Percentiles rank a stretch among this genome's conserved stretches.
phyloP scores from a whole-genome alignment of 2,888 invertebrate genomes.

The Furcula furcula region DNA sequence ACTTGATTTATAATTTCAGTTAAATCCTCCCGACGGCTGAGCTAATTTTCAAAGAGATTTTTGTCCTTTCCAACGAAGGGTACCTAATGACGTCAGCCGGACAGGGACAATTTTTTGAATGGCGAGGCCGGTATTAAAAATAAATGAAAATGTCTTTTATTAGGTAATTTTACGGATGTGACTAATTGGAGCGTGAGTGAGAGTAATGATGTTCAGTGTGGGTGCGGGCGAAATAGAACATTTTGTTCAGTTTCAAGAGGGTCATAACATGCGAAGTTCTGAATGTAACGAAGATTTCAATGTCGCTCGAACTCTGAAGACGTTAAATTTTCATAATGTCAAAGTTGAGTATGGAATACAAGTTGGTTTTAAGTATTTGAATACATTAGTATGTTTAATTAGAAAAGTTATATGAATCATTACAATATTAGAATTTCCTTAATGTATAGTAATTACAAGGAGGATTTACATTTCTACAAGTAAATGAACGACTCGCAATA shows the following conservation, averaged over 20 bases:
- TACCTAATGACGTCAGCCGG: slow-evolving; percentile 28
- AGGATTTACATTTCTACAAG: no score
- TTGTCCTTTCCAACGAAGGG: slow-evolving; percentile 39
- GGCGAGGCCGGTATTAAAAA: slow-evolving; percentile 44
- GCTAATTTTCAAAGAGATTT: slow-evolving; percentile 59
- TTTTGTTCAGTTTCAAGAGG: background rate
- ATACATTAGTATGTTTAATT: no score
- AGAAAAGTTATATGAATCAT: no score
- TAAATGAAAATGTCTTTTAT: slow-evolving; percentile 45
- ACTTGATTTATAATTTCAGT: slow-evolving; percentile 57
- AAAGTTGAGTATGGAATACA: no score
- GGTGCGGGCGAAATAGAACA: slow-evolving; percentile 3
- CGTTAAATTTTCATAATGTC: no score
- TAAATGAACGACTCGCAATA: no score
- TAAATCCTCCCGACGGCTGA: slow-evolving; percentile 40
- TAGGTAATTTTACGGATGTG: slow-evolving; percentile 39
- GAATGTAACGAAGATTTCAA: background rate
- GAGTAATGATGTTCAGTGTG: slow-evolving; percentile 36
- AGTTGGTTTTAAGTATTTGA: no score
- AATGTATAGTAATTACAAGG: no score
- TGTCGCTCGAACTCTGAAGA: no score
- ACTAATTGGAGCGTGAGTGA: slow-evolving; percentile 46
- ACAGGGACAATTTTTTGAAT: slow-evolving; percentile 40
- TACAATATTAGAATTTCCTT: no score
- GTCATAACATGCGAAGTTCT: background rate